Evolutionary conservation across 2,797 vertebrate genomes (phyloP), one percentile per base, ranked within the genome.

Genomic region (Poeciliopsis turneri): DNA sequence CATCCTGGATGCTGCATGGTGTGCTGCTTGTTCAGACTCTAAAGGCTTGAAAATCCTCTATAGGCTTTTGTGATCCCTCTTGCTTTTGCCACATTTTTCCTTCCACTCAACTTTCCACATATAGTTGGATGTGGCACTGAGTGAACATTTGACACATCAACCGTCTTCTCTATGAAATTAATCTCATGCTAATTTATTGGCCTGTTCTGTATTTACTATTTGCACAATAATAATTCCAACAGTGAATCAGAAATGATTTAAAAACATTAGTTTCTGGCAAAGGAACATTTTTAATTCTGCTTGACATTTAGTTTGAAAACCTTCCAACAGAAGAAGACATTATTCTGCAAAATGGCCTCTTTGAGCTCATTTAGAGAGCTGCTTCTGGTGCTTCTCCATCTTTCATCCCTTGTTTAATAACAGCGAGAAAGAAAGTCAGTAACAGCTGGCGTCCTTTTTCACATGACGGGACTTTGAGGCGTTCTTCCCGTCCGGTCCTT

Each of bases 331-430:
- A 87, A 76, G 73, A 30, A 72, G 36, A 83, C 79, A 82, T 87
- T 81, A 77, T 49, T 43, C 73, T 72, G 57, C 76, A 79, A 76
- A 85, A 86, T 85, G 71, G 77, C 80, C 85, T 86, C 79, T 86
- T 86, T 88, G 77, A 83, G 78, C 80, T 86, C 78, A 85, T 88
- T 83, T 89, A 76, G 83, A 87, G 79, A 73, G 84, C 66, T 82
- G 74, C 79, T 85, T 68, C 78, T 83, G 78, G 81, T 11, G 12
- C 45, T 76, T 69, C 82, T 84, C 78, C 79, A 81, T 84, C 80
- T 85, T 88, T 93, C 78, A 93, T 86, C 79, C 78, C 47, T 76
- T 81, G 82, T 94, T 87, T 92, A 90, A 90, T 90, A 89, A 86
- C 82, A 83, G 84, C 59, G 7, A 76, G 55, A 82, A 76, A 30